A percentile compares a stretch with the other conserved stretches of the same genome.
These are phyloP conservation scores for Scaptodrosophila latifasciaeformis DNA, from an alignment of 2,888 invertebrate genomes.

Conservation along the genomic window DNA sequence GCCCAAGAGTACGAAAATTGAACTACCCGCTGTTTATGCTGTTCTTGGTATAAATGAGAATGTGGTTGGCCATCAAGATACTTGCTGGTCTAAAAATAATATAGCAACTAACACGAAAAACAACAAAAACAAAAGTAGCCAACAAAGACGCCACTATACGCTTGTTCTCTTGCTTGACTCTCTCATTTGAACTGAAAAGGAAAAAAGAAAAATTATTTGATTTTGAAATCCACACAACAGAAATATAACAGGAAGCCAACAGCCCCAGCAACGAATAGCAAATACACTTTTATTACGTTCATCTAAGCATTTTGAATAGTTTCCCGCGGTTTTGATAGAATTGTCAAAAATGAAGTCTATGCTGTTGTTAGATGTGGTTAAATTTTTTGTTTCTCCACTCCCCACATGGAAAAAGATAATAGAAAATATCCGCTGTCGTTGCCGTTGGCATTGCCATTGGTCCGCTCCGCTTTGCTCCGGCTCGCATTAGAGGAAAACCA, in stretches of 20 bases:
- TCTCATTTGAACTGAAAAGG: no score
- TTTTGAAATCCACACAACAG: constrained; percentile 3
- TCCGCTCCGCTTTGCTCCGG: no score
- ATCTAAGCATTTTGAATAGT: no score
- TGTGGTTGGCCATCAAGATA: neutral
- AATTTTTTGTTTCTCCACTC: no score
- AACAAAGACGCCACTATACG: neutral
- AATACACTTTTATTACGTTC: no score
- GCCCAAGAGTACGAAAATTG: no score
- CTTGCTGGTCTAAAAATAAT: constrained; percentile 4
- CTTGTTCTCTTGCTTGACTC: neutral
- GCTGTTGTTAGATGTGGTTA: no score
- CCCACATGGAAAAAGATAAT: constrained; percentile 58
- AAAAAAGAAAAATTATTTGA: neutral
- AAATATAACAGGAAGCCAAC: neutral
- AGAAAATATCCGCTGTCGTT: constrained; percentile 43
- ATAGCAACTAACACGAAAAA: neutral
- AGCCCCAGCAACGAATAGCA: no score
- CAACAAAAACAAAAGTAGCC: neutral
- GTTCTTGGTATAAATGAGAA: neutral
- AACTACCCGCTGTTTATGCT: neutral
- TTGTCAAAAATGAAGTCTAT: no score
- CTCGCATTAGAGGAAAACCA: neutral
- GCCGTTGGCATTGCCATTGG: no score
- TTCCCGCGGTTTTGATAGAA: no score